Evolutionary conservation across 2,888 invertebrate species (phyloP).

Genomic region (Diarsia rubi): DNA sequence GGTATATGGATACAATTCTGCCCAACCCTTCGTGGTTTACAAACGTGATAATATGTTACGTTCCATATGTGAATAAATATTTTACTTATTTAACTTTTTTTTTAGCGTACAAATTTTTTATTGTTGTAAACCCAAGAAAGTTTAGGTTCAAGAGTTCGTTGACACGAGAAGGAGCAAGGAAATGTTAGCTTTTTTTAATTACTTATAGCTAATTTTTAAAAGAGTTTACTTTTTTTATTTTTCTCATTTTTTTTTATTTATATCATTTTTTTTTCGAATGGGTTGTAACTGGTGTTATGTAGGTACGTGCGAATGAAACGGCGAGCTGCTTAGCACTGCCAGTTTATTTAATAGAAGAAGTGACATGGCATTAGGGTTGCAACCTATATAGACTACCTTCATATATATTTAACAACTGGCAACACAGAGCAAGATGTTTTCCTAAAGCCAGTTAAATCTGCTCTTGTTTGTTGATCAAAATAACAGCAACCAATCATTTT

Average conservation of each 20-base stretch:
- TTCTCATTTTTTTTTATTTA: too few species aligned
- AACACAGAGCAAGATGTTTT: background rate
- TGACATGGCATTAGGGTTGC: too few species aligned
- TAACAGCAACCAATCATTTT: constrained; percentile 14
- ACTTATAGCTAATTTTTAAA: too few species aligned
- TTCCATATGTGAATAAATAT: background rate
- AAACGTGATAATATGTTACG: background rate
- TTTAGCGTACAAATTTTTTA: background rate
- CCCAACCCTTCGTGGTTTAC: background rate
- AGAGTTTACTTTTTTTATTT: too few species aligned
- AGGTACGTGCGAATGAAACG: too few species aligned
- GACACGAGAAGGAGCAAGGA: background rate
- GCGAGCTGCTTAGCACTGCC: too few species aligned
- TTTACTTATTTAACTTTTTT: background rate
- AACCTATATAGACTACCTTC: too few species aligned
- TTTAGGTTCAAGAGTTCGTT: background rate
- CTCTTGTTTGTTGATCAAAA: background rate
- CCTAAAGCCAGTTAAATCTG: background rate
- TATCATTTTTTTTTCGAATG: too few species aligned
- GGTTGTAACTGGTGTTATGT: too few species aligned
- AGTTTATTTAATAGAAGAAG: too few species aligned
- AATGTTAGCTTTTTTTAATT: too few species aligned
- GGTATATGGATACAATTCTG: background rate
- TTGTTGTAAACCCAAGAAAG: constrained; percentile 1
- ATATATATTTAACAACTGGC: too few species aligned